A percentile compares a stretch with the other conserved stretches of the same genome.
Evolutionary conservation across 2,797 vertebrate genomes (phyloP).

Genomic region (Brachyrhaphis roseni): DNA sequence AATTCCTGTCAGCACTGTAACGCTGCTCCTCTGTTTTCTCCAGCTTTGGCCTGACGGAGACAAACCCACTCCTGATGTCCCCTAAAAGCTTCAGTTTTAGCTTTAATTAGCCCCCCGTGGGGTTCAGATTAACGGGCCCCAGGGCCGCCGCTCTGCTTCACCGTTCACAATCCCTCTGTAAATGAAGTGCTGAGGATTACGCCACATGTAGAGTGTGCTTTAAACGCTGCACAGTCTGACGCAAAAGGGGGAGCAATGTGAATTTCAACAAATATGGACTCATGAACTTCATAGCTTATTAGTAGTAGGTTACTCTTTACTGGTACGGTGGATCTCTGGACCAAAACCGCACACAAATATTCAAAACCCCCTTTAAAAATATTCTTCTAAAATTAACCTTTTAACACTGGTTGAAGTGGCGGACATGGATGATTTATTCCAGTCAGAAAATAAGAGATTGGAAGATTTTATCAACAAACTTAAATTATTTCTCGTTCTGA

Average conservation of each 20-base stretch:
- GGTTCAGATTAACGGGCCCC: conserved; percentile 29
- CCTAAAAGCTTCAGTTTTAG: conserved; percentile 24
- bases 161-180: conserved; percentile 3
- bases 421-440: too few species aligned
- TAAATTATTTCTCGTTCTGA: too few species aligned
- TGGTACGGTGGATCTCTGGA: not conserved
- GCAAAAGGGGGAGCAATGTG: not conserved
- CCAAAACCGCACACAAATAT: too few species aligned
- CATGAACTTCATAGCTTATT: not conserved
- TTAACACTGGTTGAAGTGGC: too few species aligned
- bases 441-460: too few species aligned
- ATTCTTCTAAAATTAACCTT: not conserved
- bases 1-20: conserved; percentile 24
- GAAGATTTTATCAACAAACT: too few species aligned
- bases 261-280: not conserved
- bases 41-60: conserved; percentile 21
- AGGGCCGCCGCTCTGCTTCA: not conserved
- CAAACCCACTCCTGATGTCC: conserved; percentile 6
- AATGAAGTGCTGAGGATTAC: not conserved
- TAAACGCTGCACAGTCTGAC: not conserved
- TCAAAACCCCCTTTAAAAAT: not conserved
- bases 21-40: conserved; percentile 11
- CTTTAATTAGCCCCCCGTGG: conserved; percentile 63
- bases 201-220: not conserved
- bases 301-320: not conserved